Evolutionary conservation across 1,140 invertebrate genomes (phyloP).

Genomic region (Cephus cinctus): DNA sequence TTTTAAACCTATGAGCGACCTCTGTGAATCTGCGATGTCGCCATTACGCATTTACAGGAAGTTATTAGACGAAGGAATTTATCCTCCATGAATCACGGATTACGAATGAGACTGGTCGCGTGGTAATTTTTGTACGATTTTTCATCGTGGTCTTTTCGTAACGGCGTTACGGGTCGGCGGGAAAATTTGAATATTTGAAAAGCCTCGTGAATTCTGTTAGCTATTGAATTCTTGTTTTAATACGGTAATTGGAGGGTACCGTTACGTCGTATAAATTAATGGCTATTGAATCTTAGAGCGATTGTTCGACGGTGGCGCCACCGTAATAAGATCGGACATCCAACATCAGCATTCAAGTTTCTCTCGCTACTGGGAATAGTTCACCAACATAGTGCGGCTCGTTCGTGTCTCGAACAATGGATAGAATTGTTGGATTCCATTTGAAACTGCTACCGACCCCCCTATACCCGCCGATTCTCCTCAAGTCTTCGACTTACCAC

Average conservation of each 20-base stretch:
- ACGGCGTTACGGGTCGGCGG: not conserved
- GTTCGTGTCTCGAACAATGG: constrained; percentile 15
- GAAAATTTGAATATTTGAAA: not conserved
- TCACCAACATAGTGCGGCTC: constrained; percentile 16
- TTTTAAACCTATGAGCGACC: too few relatives aligned
- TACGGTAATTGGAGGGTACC: not conserved
- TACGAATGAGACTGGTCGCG: not conserved
- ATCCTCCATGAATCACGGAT: constrained; percentile 19
- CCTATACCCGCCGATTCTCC: too few relatives aligned
- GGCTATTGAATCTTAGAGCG: constrained; percentile 34
- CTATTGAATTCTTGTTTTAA: not conserved
- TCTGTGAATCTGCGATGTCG: constrained; percentile 49
- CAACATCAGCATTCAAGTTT: constrained; percentile 16
- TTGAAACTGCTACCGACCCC: constrained; percentile 36
- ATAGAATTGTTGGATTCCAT: constrained; percentile 28
- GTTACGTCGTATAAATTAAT: constrained; percentile 22
- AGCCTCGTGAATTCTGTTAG: not conserved
- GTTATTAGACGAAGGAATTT: constrained; percentile 54
- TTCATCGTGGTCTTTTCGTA: not conserved
- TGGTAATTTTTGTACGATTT: not conserved
- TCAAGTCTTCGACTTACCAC: constrained; percentile 29
- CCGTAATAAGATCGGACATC: constrained; percentile 3
- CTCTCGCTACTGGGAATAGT: constrained; percentile 15
- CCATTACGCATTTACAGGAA: too few relatives aligned
- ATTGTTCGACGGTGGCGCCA: constrained; percentile 15